Evolutionary conservation across 1,140 invertebrate genomes (phyloP), one percentile per base, ranked within the genome.

Genomic region (Drosophila pseudoananassae): DNA sequence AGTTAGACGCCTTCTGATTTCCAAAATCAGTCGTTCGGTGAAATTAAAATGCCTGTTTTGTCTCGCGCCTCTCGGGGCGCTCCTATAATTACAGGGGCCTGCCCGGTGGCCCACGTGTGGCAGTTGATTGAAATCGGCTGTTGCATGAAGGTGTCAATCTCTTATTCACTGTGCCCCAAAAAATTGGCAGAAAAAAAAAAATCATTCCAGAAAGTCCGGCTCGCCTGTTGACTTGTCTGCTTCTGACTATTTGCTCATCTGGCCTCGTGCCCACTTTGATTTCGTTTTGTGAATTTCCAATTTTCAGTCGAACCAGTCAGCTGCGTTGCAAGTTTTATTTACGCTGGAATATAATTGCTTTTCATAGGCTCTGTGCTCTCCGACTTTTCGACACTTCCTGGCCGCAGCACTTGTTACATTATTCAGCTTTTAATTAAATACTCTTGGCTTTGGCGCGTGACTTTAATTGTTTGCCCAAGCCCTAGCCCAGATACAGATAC

Each of bases 391-490:
- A 54, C 52, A 81, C 77, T 84, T 84, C 82, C 81, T 81, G 59
- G 54, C 74, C 61, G 27, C 75, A 68, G 57, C 61, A 87, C 43
- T 80, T 52, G 74, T 51, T 58, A 46, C 69, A 75, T 57, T 78
- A 81, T 87, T 78, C 58, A 64, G 69, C 53, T 64, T 85, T 85
- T 87, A 85, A 85, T 85, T 85, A 87, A 85, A 87, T 87, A 60
- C 23, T 49, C 33, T 55, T 29, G 17, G 50, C 36, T 40, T 57
- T 47, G n/a, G 52, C 46, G 53, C 50, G 63, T 47, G 57, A 46
- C 57, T 50, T 70, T 81, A 85, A 85, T 85, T 85, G 69, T 69
- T 85, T 59, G 68, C 33, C 29, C 72, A 66, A 47, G 31, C 33
- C 29, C 72, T 63, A 51, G 31, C 40, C 20, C 46, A 59, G 43